Base-by-base conservation (phyloP, 2,113 vertebrate species). In the Plotosus lineatus region DNA sequence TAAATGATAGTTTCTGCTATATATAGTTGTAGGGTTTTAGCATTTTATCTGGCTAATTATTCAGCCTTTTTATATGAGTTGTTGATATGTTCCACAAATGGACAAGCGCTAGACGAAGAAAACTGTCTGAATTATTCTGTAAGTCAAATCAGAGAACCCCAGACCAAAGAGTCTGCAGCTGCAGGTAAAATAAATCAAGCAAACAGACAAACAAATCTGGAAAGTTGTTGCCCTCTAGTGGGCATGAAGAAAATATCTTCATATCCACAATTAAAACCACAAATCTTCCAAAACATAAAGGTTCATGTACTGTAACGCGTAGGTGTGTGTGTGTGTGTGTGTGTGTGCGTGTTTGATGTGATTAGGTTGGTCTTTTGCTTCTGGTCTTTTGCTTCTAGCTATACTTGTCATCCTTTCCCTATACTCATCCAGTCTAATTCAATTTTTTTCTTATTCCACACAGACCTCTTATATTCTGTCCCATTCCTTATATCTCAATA, bases 141-240 rank as follows among this genome's bases (percentile, higher is more conserved):
- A n/a, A n/a, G n/a, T n/a, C n/a, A n/a, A n/a, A n/a, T n/a, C n/a
- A n/a, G n/a, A n/a, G n/a, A n/a, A n/a, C n/a, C n/a, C n/a, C n/a
- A n/a, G n/a, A n/a, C n/a, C n/a, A n/a, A n/a, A n/a, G n/a, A n/a
- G n/a, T n/a, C n/a, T n/a, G n/a, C n/a, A n/a, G n/a, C n/a, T n/a
- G n/a, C n/a, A n/a, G n/a, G n/a, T n/a, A n/a, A n/a, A n/a, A n/a
- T n/a, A n/a, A n/a, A n/a, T n/a, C n/a, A n/a, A n/a, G n/a, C n/a
- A n/a, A n/a, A n/a, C n/a, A n/a, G n/a, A n/a, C n/a, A n/a, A n/a
- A n/a, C n/a, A n/a, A n/a, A n/a, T 19, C 55, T 75, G 48, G 71
- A 73, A 44, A 28, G 36, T 69, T 33, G 77, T 73, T 85, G 84
- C 28, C 81, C 84, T 83, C 84, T 85, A 77, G 81, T 77, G 84